Evolutionary conservation across 2,113 vertebrate genomes (phyloP).

Genomic region (Trochalopteron elliotii): DNA sequence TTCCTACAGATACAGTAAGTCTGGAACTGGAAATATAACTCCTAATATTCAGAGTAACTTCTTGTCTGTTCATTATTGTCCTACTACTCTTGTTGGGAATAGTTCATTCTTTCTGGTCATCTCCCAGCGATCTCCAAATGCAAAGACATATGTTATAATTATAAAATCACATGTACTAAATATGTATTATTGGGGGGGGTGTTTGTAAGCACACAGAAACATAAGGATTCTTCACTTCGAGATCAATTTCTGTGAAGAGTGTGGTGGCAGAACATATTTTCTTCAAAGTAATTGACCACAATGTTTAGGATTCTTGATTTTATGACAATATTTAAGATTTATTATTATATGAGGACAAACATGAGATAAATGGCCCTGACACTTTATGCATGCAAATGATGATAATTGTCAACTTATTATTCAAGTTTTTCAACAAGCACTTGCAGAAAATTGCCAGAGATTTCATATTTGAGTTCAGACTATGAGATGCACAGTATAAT

Average conservation of each 20-base stretch:
- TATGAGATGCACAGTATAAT: neutral
- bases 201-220: neutral
- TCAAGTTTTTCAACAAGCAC: conserved; percentile 29
- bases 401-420: neutral
- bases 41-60: neutral
- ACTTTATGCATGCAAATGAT: conserved; percentile 15
- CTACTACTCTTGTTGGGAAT: neutral
- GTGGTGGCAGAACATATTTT: neutral
- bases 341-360: neutral
- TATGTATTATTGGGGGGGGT: accelerated
- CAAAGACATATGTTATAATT: neutral
- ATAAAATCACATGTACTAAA: neutral
- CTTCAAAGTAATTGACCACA: neutral
- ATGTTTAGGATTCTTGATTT: neutral
- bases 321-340: neutral
- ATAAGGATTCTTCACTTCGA: neutral
- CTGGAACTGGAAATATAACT: neutral
- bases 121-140: neutral
- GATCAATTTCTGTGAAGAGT: neutral
- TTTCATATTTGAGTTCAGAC: conserved; percentile 38
- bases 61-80: neutral
- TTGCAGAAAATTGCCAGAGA: conserved; percentile 30
- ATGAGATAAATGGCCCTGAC: neutral
- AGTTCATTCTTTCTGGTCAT: accelerated
- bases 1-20: neutral